Percentiles rank a stretch among this genome's conserved stretches.
phyloP scores from a whole-genome alignment of 2,797 vertebrate genomes.

The Tragopan temminckii region DNA sequence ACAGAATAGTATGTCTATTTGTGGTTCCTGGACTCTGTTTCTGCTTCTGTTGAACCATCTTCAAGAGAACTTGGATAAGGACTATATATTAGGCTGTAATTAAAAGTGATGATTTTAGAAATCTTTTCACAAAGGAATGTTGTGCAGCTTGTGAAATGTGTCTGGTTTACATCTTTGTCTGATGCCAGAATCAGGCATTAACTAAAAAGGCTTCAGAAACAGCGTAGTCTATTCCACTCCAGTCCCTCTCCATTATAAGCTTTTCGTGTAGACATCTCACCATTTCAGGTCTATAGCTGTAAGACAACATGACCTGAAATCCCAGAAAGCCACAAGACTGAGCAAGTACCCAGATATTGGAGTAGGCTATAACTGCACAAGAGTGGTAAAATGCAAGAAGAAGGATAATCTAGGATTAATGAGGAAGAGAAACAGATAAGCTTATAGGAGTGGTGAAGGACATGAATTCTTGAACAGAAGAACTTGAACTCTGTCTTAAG shows the following conservation, averaged over 20 bases:
- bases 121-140: not conserved
- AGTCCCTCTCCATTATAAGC: not conserved
- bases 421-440: not conserved
- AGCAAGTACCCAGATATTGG: not conserved
- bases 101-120: not conserved
- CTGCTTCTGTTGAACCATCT: not conserved
- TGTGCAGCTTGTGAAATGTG: not conserved
- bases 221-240: not conserved
- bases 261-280: not conserved
- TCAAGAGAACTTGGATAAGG: not conserved
- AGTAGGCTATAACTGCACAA: not conserved
- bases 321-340: not conserved
- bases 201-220: not conserved
- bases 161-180: not conserved
- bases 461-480: not conserved
- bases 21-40: not conserved
- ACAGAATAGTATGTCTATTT: constrained; percentile 1
- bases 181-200: not conserved
- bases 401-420: not conserved
- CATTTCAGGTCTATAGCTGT: not conserved
- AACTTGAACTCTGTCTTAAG: not conserved
- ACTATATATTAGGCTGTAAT: not conserved
- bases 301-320: not conserved
- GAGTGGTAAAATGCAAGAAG: not conserved
- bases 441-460: not conserved